Evolutionary conservation across 2,113 vertebrate genomes (phyloP).

Genomic region (Mesitornis unicolor): DNA sequence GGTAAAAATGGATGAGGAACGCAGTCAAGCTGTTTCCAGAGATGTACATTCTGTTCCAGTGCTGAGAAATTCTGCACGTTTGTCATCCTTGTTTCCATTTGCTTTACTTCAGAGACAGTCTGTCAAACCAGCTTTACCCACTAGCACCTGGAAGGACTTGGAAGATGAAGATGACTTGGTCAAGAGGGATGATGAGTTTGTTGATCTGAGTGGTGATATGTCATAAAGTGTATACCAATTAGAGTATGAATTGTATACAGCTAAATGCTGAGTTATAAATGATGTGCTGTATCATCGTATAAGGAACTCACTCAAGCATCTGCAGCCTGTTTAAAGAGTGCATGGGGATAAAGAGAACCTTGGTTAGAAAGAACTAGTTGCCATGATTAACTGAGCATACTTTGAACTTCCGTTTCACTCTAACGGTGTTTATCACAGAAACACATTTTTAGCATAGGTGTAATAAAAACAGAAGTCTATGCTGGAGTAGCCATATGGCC

Average conservation of each 20-base stretch:
- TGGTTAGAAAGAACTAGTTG: background rate
- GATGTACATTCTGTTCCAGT: background rate
- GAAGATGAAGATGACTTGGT: conserved; percentile 81
- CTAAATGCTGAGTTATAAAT: background rate
- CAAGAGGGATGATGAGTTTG: conserved; percentile 80
- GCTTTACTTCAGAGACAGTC: conserved; percentile 76
- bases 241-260: background rate
- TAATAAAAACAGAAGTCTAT: background rate
- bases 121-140: conserved; percentile 81
- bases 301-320: background rate
- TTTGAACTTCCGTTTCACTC: conserved; percentile 10
- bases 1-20: conserved; percentile 68
- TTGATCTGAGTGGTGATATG: conserved; percentile 66
- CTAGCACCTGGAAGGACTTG: conserved; percentile 79
- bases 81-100: conserved; percentile 86
- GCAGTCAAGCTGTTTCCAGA: background rate
- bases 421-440: background rate
- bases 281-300: background rate
- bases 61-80: conserved; percentile 68
- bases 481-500: background rate
- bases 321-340: background rate
- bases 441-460: background rate
- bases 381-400: background rate
- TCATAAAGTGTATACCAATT: background rate
- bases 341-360: background rate